Evolutionary conservation across 2,113 vertebrate species (phyloP), one percentile per base, ranked within the genome.

Genomic region (Sturnira hondurensis): DNA sequence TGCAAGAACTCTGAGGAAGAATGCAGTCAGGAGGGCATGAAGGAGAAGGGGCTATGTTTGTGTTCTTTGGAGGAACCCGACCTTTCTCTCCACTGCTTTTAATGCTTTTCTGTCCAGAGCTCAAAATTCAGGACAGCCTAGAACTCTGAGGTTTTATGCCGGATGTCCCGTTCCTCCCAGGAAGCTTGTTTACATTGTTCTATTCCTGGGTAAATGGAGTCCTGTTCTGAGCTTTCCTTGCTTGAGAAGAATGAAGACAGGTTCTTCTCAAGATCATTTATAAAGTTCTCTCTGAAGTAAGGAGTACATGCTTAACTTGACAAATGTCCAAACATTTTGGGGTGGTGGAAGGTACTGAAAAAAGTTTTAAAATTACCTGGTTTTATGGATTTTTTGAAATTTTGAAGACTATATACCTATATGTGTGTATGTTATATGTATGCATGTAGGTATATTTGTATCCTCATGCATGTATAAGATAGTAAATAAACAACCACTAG

Each of bases 191-290:
- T 73, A 38, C 52, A 20, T 52, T 20, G 14, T 0, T 67, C 78
- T 74, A 1, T 71, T 50, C 38, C 89, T 56, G 41, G 58, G 17
- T 77, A 54, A 47, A 9, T 16, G 38, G 10, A 33, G 6, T 45
- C 43, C 43, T 83, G 16, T 58, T 71, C 61, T 65, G 41, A 58
- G 73, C 43, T 58, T 68, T 26, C 41, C 28, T 61, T 86, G 19
- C 63, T n/a, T 36, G 58, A 71, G 20, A 85, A 86, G 45, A 31
- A 26, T n/a, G 63, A 95, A 65, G 50, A 31, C 67, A 67, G 86
- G 11, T 45, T 1, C 73, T 73, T 88, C 58, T 94, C 73, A 47
- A 54, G 68, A 82, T 28, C n/a, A 67, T 83, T 7, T 58, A 28
- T 90, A 4, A 85, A 77, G 22, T 67, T 86, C 24, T 47, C 8